A percentile compares a stretch with the other conserved stretches of the same genome.
Conservation (phyloP, 2,113 vertebrate species). For the Python bivittatus region DNA sequence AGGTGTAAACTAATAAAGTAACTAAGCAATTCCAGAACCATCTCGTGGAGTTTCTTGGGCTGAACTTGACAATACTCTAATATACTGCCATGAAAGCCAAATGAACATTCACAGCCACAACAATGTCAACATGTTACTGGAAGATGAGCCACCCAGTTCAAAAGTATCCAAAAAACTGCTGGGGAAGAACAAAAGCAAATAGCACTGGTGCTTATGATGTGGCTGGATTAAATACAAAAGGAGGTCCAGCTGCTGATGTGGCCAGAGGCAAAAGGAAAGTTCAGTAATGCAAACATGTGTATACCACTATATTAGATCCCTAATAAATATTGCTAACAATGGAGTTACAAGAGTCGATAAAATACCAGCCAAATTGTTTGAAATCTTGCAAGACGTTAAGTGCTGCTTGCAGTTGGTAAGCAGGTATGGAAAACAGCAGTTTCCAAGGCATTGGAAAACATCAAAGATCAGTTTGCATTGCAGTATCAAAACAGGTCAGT, state of each 20-base stretch:
- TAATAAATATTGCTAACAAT: not conserved
- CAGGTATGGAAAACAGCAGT: not conserved
- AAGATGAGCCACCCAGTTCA: not conserved
- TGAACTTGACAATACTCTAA: too few relatives aligned
- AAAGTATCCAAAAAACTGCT: not conserved
- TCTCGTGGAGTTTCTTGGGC: too few relatives aligned
- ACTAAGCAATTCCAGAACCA: too few relatives aligned
- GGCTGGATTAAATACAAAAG: not conserved
- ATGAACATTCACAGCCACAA: not conserved
- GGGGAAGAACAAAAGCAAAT: not conserved
- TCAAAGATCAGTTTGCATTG: not conserved
- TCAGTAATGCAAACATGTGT: not conserved
- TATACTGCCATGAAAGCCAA: not conserved
- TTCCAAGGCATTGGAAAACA: not conserved
- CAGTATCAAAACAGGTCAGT: not conserved
- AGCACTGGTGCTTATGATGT: not conserved
- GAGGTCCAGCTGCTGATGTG: not conserved
- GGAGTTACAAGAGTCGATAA: not conserved
- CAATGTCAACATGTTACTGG: not conserved
- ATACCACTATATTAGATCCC: not conserved
- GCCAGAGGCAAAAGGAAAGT: not conserved
- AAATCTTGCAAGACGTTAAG: not conserved
- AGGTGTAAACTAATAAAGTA: too few relatives aligned
- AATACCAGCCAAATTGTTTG: not conserved
- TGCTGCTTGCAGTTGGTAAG: not conserved